These are phyloP conservation scores for Chrysina gloriosa DNA, from an alignment of 2,888 invertebrate species.

Conservation along the genomic window DNA sequence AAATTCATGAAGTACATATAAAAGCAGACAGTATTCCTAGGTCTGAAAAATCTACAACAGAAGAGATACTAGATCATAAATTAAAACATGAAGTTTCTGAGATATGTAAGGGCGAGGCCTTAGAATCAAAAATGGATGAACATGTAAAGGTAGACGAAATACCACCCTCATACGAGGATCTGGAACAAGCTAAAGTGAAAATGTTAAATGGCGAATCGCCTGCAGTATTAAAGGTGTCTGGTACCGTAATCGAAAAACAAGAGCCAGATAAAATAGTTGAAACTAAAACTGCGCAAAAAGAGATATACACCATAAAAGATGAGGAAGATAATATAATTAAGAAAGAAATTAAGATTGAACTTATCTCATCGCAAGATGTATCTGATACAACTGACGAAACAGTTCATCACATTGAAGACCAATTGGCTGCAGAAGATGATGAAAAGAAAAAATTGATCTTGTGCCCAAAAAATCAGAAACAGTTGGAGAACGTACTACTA, in stretches of 20 bases:
- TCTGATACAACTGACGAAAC: not conserved
- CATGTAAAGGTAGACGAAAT: slow-evolving; percentile 32
- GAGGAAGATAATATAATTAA: slow-evolving; percentile 37
- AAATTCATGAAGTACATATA: slow-evolving; percentile 43
- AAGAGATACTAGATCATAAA: not conserved
- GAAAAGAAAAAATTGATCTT: not conserved
- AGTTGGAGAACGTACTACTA: too few relatives aligned
- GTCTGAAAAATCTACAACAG: not conserved
- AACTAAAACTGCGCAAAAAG: slow-evolving; percentile 14
- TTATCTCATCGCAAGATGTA: not conserved
- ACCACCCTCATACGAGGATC: slow-evolving; percentile 35
- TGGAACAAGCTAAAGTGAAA: slow-evolving; percentile 8
- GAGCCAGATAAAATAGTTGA: slow-evolving; percentile 18
- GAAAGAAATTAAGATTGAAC: slow-evolving; percentile 11
- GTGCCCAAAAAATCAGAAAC: too few relatives aligned
- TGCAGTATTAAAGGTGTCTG: slow-evolving; percentile 6
- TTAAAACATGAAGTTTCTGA: slow-evolving; percentile 40
- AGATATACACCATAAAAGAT: slow-evolving; percentile 32
- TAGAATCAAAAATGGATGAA: slow-evolving; percentile 43
- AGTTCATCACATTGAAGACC: not conserved
- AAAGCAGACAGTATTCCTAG: not conserved
- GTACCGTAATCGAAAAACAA: too few relatives aligned
- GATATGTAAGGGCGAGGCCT: slow-evolving; percentile 44
- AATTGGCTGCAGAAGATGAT: not conserved
- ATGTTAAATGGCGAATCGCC: too few relatives aligned